Evolutionary conservation across 2,797 vertebrate species (phyloP), one percentile per base, ranked within the genome.

Genomic region (Oryzias dopingdopingensis): DNA sequence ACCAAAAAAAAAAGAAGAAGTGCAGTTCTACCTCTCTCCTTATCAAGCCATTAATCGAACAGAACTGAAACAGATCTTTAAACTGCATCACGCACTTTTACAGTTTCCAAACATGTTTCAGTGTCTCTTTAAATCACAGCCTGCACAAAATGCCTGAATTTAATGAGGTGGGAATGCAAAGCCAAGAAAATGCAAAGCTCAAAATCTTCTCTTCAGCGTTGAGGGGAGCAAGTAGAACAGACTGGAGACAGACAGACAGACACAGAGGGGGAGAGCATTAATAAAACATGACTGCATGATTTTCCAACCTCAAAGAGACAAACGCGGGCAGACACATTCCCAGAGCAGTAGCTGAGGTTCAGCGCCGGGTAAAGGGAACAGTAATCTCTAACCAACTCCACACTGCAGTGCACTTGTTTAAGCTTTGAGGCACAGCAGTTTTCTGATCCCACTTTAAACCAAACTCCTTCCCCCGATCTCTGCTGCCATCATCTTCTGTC

Each of bases 241-340:
- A 74, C 50, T 20, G 65, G 22, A 74, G 58, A 60, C 44, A 56
- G 43, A 52, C 52, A 68, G 66, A 70, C 65, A 72, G 63, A 81
- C 67, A 79, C 59, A 82, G 72, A 74, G 56, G 60, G 57, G 64
- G 68, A 47, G 63, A 43, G 56, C 84, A 88, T 93, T 90, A 92
- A 92, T 91, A 92, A 92, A 91, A 91, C 87, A 92, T 90, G 89
- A 84, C 83, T 87, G 86, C 82, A 84, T 86, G 84, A 86, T 85
- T 89, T 89, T 86, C 84, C 84, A 86, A 85, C 88, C 86, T 91
- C 88, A 90, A 90, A 92, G 88, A 85, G 67, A 75, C 77, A 67
- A 84, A 80, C 85, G 80, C 84, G 88, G 83, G 87, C 90, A 91
- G 81, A 76, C 72, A 15, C 67, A 32, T 62, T 84, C 84, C 85